Percentiles rank a stretch among this genome's conserved stretches.
These are phyloP conservation scores for Toxonevra muliebris DNA, from an alignment of 2,888 invertebrate species.

Conservation along the genomic window DNA sequence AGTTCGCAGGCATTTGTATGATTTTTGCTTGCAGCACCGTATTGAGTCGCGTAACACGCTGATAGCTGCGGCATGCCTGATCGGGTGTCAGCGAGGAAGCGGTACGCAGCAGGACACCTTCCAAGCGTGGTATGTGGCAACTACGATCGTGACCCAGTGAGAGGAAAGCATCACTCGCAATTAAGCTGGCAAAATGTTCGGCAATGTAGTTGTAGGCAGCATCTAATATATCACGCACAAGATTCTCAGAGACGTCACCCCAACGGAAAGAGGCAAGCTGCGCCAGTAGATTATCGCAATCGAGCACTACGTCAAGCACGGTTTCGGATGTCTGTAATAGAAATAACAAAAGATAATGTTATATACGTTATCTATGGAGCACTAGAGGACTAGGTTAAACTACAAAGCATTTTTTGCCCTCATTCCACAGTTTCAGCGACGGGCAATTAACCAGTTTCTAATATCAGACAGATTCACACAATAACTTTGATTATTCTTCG, in stretches of 20 bases:
- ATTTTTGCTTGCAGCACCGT: constrained; percentile 63
- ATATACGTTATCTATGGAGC: too few species aligned
- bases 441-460: too few species aligned
- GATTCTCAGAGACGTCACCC: constrained; percentile 75
- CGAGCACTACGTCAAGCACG: constrained; percentile 83
- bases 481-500: too few species aligned
- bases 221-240: constrained; percentile 83
- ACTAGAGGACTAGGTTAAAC: too few species aligned
- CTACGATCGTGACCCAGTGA: constrained; percentile 76
- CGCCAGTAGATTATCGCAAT: constrained; percentile 82
- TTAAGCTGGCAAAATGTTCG: constrained; percentile 79
- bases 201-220: constrained; percentile 82
- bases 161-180: constrained; percentile 74
- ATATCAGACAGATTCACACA: too few species aligned
- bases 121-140: constrained; percentile 78
- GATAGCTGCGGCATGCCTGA: constrained; percentile 83
- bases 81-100: constrained; percentile 83
- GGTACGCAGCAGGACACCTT: constrained; percentile 81
- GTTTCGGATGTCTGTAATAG: constrained; percentile 75
- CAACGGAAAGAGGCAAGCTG: constrained; percentile 83
- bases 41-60: constrained; percentile 63
- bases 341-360: constrained; percentile 2
- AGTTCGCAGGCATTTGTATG: constrained; percentile 61
- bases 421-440: too few species aligned
- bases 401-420: too few species aligned